These are phyloP conservation scores for Anoplolepis gracilipes DNA, from an alignment of 1,140 invertebrate species.

Conservation along the genomic window DNA sequence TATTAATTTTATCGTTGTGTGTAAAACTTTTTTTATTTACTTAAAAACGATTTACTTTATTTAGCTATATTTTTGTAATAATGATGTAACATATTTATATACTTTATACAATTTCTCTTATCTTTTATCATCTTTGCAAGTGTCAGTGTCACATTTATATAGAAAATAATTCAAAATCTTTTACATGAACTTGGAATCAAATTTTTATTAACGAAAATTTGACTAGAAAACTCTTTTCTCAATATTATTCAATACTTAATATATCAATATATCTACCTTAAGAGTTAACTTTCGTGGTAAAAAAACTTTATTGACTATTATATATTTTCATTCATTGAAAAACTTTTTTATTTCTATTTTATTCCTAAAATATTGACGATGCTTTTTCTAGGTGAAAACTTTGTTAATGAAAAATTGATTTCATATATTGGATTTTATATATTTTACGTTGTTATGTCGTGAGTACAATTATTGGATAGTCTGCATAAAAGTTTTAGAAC, in stretches of 20 bases:
- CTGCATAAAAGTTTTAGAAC: neutral
- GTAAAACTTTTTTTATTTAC: neutral
- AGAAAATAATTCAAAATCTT: neutral
- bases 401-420: neutral
- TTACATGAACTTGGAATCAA: no score
- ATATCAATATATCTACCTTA: no score
- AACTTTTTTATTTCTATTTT: neutral
- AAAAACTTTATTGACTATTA: neutral
- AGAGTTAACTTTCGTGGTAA: neutral
- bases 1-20: slow-evolving; percentile 3
- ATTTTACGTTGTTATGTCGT: neutral
- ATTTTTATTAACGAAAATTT: neutral
- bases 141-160: neutral
- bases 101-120: neutral
- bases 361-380: neutral
- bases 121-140: neutral
- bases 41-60: neutral
- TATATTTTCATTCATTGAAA: neutral
- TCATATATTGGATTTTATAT: neutral
- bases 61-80: neutral
- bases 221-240: neutral
- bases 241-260: neutral
- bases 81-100: neutral
- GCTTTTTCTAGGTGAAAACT: neutral
- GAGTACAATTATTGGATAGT: neutral